Evolutionary conservation across 2,888 invertebrate genomes (phyloP).

Genomic region (Drosophila flavopinicola): DNA sequence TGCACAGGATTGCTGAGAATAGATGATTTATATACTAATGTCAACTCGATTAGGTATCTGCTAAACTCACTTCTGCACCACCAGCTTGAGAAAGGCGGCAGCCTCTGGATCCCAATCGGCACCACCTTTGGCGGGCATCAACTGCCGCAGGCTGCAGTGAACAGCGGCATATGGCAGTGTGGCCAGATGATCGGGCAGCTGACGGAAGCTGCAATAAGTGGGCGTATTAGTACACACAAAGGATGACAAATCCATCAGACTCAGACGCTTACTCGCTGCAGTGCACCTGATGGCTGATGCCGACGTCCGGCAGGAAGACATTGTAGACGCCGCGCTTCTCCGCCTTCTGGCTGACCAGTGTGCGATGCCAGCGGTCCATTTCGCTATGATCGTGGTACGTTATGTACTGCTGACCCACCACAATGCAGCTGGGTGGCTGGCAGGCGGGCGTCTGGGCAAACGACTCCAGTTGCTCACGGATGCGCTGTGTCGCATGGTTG

Average conservation of each 20-base stretch:
- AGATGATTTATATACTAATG: too few species aligned
- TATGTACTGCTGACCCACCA: constrained; percentile 87
- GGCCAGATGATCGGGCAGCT: constrained; percentile 85
- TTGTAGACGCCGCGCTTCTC: constrained; percentile 83
- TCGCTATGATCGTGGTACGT: constrained; percentile 85
- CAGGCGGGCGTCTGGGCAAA: constrained; percentile 51
- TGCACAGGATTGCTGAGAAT: constrained; percentile 63
- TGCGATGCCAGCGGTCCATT: constrained; percentile 88
- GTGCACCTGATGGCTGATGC: constrained; percentile 85
- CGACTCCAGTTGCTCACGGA: constrained; percentile 51
- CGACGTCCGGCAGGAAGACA: constrained; percentile 88
- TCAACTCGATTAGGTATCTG: too few species aligned
- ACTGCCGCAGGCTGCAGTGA: constrained; percentile 87
- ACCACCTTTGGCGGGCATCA: constrained; percentile 86
- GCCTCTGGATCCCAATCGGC: constrained; percentile 86
- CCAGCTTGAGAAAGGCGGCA: constrained; percentile 86
- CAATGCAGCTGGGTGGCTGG: constrained; percentile 14
- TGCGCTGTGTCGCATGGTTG: background rate
- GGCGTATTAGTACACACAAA: background rate
- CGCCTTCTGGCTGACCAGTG: constrained; percentile 76
- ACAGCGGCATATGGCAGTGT: constrained; percentile 86
- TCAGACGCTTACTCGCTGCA: constrained; percentile 29
- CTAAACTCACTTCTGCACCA: constrained; percentile 86
- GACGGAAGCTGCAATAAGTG: constrained; percentile 84
- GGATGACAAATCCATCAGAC: too few species aligned